Percentiles rank a stretch among this genome's conserved stretches.
phyloP scores from a whole-genome alignment of 2,888 invertebrate genomes.

The Diabrotica balteata region DNA sequence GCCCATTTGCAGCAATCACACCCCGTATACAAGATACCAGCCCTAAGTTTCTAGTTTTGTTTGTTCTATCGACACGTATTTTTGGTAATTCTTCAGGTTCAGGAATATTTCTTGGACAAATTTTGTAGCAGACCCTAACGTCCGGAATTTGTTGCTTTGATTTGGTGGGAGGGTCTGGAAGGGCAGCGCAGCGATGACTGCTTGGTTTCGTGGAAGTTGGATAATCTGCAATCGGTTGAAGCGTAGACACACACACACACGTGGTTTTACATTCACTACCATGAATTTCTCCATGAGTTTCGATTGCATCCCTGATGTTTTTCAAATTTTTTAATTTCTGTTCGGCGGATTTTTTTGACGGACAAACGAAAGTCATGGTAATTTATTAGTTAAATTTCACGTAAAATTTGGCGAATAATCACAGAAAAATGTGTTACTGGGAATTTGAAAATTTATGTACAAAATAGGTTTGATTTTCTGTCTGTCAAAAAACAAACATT shows the following conservation, averaged over 20 bases:
- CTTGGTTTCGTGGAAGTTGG: background rate
- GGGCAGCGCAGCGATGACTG: background rate
- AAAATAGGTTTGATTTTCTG: background rate
- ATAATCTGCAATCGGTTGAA: slow-evolving; percentile 49
- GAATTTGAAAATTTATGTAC: slow-evolving; percentile 12
- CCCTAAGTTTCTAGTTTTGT: no score
- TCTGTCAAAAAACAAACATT: no score
- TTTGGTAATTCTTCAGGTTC: slow-evolving; percentile 17
- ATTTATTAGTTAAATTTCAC: slow-evolving; percentile 21
- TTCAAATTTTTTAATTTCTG: slow-evolving; percentile 46
- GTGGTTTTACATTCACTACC: slow-evolving; percentile 52
- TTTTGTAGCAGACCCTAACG: slow-evolving; percentile 57
- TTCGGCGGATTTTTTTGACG: slow-evolving; percentile 47
- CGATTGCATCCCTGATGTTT: slow-evolving; percentile 49
- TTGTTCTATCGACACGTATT: slow-evolving; percentile 44
- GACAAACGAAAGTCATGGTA: slow-evolving; percentile 49
- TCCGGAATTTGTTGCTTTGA: slow-evolving; percentile 57
- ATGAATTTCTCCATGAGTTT: slow-evolving; percentile 49
- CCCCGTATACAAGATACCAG: no score
- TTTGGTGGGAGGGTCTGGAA: background rate
- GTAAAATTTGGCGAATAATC: slow-evolving; percentile 32
- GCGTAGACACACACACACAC: slow-evolving; percentile 62
- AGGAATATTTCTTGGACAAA: slow-evolving; percentile 15
- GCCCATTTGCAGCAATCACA: no score
- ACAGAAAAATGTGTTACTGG: slow-evolving; percentile 6